Evolutionary conservation across 2,797 vertebrate species (phyloP).

Genomic region (Dromococcyx pavoninus): DNA sequence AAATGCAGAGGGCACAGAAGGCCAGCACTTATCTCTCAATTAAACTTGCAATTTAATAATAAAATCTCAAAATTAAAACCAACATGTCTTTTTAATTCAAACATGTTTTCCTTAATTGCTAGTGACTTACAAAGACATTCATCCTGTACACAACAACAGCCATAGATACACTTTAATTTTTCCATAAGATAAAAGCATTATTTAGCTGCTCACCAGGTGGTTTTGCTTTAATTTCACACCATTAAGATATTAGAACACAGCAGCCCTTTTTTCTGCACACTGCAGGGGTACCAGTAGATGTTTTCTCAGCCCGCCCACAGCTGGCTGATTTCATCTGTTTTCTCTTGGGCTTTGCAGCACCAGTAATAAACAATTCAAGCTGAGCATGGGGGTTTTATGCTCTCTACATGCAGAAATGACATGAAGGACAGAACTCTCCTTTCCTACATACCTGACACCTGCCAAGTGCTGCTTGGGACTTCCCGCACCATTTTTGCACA

Average conservation of each 20-base stretch:
- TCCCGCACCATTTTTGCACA: neutral
- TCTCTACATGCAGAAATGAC: neutral
- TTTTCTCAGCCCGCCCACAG: neutral
- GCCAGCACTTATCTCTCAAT: neutral
- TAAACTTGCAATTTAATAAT: neutral
- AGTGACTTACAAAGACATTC: neutral
- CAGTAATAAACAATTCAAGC: neutral
- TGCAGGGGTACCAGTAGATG: neutral
- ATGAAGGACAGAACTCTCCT: neutral
- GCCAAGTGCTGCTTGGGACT: neutral
- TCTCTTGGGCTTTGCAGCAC: neutral
- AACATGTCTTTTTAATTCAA: neutral
- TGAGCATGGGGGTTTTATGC: neutral
- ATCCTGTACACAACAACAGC: neutral
- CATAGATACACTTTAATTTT: neutral
- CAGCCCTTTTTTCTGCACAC: neutral
- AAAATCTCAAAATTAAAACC: neutral
- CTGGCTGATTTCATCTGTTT: slow-evolving; percentile 15
- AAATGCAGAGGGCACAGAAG: neutral
- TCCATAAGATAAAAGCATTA: neutral
- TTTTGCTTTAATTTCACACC: neutral
- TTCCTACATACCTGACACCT: neutral
- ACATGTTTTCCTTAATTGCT: neutral
- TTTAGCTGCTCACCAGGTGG: neutral
- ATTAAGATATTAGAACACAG: neutral